phyloP scores from a whole-genome alignment of 2,797 vertebrate species.

The Poecilia velifera region DNA sequence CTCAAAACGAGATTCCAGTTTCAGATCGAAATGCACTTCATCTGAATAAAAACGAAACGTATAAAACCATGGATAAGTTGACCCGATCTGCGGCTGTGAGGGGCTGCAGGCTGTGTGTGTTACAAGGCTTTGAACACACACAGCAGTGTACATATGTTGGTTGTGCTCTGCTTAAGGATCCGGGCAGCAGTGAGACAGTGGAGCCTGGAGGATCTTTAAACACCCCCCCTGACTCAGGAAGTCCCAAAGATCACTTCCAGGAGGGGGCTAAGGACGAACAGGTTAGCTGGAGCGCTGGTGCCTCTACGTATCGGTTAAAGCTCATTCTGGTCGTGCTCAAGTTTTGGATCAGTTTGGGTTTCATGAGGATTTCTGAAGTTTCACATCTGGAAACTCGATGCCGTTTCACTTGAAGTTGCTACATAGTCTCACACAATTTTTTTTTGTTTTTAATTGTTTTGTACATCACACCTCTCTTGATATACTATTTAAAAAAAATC shows the following conservation, averaged over 20 bases:
- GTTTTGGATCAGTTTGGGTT: background rate
- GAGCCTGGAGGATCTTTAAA: slow-evolving; percentile 56
- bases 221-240: slow-evolving; percentile 59
- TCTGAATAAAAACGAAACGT: background rate
- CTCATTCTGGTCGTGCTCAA: background rate
- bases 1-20: background rate
- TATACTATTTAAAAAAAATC: background rate
- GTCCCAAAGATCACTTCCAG: slow-evolving; percentile 73
- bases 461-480: background rate
- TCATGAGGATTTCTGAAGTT: background rate
- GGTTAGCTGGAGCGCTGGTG: slow-evolving; percentile 35
- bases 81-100: background rate
- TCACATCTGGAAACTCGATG: background rate
- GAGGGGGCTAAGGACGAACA: slow-evolving; percentile 64
- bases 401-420: background rate
- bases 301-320: background rate
- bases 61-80: too few relatives aligned
- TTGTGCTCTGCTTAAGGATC: slow-evolving; percentile 67
- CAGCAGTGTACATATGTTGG: slow-evolving; percentile 34
- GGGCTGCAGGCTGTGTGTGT: background rate
- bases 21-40: background rate
- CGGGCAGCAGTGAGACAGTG: slow-evolving; percentile 57
- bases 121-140: background rate
- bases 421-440: background rate
- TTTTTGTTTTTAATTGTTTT: background rate